Base-by-base conservation (phyloP, 2,888 invertebrate species). In the Parthenolecanium corni region DNA sequence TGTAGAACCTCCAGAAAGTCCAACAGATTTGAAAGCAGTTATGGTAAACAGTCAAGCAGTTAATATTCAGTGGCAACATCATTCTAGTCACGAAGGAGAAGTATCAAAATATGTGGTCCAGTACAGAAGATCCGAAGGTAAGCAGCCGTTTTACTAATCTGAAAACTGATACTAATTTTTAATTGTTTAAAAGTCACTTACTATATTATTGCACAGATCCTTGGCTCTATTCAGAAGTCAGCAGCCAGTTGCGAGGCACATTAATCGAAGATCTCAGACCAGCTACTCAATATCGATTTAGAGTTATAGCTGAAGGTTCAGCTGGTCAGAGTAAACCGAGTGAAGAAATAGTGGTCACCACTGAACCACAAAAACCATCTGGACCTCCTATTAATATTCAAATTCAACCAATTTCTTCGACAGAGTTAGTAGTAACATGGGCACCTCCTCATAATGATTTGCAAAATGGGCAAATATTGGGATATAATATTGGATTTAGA, bases 11-110 rank as follows among this genome's bases (percentile, higher is more conserved):
- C 85, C 88, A 4, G 80, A 83, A 68, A 79, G 83, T 56, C 85
- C 87, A 11, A 79, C 78, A 57, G 79, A 81, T 63, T 71, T 86
- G 52, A 82, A 83, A 72, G 80, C 85, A 14, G 79, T 82, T 9
- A 82, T 83, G 77, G 78, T 83, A 2, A 82, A 81, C 53, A 86
- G 87, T 71, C 78, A 85, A 49, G 82, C 82, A 12, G 82, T 85
- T 14, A 83, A 82, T 69, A 74, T 89, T n/a, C 82, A 84, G 69
- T 89, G 88, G 88, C 82, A 83, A 68, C 83, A 82, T 67, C 80
- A 79, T 71, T 78, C 77, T 52, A 77, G 61, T 64, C 85, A 85
- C 68, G 79, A 84, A 3, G 82, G 81, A 54, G 84, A 84, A 73
- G 82, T 84, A 20, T 80, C 80, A 53, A 84, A 83, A 70, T 85